Percentiles rank a stretch among this genome's conserved stretches.
Evolutionary conservation across 92 coral and sea anemone genomes (phyloP).

Genomic region (Actinostola sp.): DNA sequence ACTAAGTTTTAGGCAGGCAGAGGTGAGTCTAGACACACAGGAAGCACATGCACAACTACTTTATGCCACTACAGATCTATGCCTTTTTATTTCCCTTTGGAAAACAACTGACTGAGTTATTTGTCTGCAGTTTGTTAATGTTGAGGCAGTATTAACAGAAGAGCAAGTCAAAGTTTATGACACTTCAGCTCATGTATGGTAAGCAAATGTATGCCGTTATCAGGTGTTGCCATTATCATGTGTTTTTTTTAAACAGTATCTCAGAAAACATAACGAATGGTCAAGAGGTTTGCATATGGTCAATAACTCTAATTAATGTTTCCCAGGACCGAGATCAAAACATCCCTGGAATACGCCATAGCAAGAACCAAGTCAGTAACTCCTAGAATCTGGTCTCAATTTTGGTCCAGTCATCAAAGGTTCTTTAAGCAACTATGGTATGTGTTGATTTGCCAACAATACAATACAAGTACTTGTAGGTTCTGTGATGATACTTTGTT

Average conservation of each 20-base stretch:
- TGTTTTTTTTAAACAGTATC: not conserved
- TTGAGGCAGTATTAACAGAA: conserved; percentile 76
- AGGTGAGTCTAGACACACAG: conserved; percentile 52
- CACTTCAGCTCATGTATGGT: conserved; percentile 98
- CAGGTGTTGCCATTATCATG: not conserved
- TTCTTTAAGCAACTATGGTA: conserved; percentile 96
- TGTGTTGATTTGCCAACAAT: conserved; percentile 1
- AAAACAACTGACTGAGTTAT: too few relatives aligned
- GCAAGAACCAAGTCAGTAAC: conserved; percentile 80
- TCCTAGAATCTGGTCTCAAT: conserved; percentile 87
- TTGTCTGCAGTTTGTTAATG: conserved; percentile 87
- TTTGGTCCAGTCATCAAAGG: conserved; percentile 96
- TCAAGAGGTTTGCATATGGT: not conserved
- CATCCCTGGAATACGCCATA: conserved; percentile 88
- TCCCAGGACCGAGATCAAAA: conserved; percentile 86
- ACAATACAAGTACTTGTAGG: not conserved
- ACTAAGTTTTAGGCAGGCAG: conserved; percentile 92
- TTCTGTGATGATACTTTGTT: too few relatives aligned
- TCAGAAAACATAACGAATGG: not conserved
- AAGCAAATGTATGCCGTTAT: conserved; percentile 11
- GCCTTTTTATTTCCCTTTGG: too few relatives aligned
- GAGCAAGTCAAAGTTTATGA: conserved; percentile 82
- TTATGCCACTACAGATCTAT: too few relatives aligned
- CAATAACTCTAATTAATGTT: not conserved
- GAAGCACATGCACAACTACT: not conserved